Evolutionary conservation across 2,113 vertebrate genomes (phyloP), one percentile per base, ranked within the genome.

Genomic region (Pitta sordida): DNA sequence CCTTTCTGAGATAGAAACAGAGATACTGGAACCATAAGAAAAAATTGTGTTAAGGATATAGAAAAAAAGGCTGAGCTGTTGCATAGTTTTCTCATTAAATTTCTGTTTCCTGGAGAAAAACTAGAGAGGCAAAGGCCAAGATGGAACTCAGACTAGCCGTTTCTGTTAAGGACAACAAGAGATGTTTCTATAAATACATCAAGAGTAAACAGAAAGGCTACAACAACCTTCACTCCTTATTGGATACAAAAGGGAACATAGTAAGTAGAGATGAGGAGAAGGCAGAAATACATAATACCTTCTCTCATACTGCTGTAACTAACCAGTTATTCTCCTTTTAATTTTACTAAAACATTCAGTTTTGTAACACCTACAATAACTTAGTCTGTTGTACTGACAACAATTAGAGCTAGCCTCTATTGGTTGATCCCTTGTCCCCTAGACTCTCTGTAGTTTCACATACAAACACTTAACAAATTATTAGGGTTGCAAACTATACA

Each of bases 1-100:
- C 3, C 6, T 88, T 41, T 76, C 67, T 68, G 58, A 76, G 24
- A 26, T 11, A 49, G 32, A 86, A 58, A 23, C 7, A 49, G 23
- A 64, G 27, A 6, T 21, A n/a, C 4, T 11, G 20, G 70, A 56
- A 70, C 8, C 0, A 3, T 49, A 20, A 52, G 14, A 63, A 41
- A 80, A 30, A 55, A 36, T 8, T 56, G 15, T 30, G 16, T 12
- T 4, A 15, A 80, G 48, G 73, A 60, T 3, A 56, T 21, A 51
- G 64, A 88, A 65, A 14, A 56, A 46, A 63, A 39, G 20, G 5
- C 34, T 39, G 13, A 81, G 27, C 11, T 37, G 6, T 46, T n/a
- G 46, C 2, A 22, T 44, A 62, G 7, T 77, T 77, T 51, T 0
- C 3, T 60, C 17, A 11, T 29, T 79, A n/a, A 0, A 0, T 65